Evolutionary conservation across 2,797 vertebrate species (phyloP).

Genomic region (Aeoliscus strigatus): DNA sequence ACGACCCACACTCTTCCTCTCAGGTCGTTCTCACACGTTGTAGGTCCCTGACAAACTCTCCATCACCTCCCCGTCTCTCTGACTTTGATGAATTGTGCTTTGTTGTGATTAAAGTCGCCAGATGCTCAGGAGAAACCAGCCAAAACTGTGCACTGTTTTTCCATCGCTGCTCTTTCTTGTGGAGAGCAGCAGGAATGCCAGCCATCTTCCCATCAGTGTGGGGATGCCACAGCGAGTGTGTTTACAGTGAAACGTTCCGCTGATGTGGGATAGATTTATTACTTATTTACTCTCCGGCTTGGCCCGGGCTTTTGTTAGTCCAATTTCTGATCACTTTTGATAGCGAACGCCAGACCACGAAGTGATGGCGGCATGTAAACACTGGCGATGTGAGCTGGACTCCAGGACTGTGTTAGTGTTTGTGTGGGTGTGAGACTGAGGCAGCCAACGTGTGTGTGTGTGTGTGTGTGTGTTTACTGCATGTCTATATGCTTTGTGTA

Average conservation of each 20-base stretch:
- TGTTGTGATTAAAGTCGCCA: conserved; percentile 69
- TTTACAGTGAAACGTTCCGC: conserved; percentile 65
- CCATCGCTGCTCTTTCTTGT: conserved; percentile 57
- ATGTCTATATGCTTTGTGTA: no score
- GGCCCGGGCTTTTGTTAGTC: conserved; percentile 42
- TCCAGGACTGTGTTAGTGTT: conserved; percentile 48
- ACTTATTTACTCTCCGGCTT: conserved; percentile 70
- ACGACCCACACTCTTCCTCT: conserved; percentile 14
- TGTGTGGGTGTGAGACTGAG: conserved; percentile 46
- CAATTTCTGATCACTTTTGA: conserved; percentile 67
- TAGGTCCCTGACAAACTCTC: conserved; percentile 12
- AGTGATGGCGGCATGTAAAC: conserved; percentile 67
- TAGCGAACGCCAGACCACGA: conserved; percentile 61
- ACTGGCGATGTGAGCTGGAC: conserved; percentile 40
- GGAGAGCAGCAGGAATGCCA: conserved; percentile 63
- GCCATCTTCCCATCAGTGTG: conserved; percentile 58
- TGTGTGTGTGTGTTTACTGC: conserved; percentile 1
- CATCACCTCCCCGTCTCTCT: conserved; percentile 24
- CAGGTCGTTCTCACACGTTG: conserved; percentile 24
- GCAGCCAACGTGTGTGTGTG: conserved; percentile 30
- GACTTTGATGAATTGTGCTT: conserved; percentile 55
- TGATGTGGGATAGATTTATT: conserved; percentile 72
- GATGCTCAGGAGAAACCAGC: conserved; percentile 43
- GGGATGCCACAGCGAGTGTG: conserved; percentile 57
- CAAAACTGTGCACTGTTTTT: conserved; percentile 50